phyloP scores from a whole-genome alignment of 2,888 invertebrate species.

The Arge pagana region DNA sequence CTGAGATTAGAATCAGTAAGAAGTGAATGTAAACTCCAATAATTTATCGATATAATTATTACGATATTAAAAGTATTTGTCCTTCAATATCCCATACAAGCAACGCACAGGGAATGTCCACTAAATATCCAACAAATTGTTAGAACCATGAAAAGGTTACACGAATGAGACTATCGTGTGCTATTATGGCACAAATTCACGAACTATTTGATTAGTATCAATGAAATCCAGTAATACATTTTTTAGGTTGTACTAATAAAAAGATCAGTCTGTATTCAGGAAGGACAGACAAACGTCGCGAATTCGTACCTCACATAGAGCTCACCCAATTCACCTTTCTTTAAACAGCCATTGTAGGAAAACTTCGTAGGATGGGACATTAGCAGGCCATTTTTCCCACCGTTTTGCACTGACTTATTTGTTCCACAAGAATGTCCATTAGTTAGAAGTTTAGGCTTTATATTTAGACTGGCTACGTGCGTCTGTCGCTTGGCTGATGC shows the following conservation, averaged over 20 bases:
- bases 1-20: too few relatives aligned
- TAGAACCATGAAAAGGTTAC: too few relatives aligned
- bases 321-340: constrained; percentile 57
- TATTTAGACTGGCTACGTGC: constrained; percentile 50
- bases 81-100: too few relatives aligned
- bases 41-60: too few relatives aligned
- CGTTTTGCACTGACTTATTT: constrained; percentile 50
- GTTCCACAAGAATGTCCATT: constrained; percentile 52
- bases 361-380: constrained; percentile 49
- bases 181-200: too few relatives aligned
- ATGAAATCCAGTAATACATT: too few relatives aligned
- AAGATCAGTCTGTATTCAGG: constrained; percentile 2
- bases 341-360: constrained; percentile 56
- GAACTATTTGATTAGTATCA: too few relatives aligned
- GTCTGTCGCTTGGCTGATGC: constrained; percentile 51
- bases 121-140: too few relatives aligned
- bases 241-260: constrained; percentile 13
- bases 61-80: too few relatives aligned
- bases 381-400: constrained; percentile 47
- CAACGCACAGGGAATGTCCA: too few relatives aligned
- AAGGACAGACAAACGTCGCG: constrained; percentile 45
- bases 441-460: constrained; percentile 54
- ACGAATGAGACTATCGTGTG: too few relatives aligned
- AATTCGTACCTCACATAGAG: constrained; percentile 58
- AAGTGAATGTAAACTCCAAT: too few relatives aligned